Evolutionary conservation across 2,113 vertebrate genomes (phyloP).

Genomic region (Ramphastos sulfuratus): DNA sequence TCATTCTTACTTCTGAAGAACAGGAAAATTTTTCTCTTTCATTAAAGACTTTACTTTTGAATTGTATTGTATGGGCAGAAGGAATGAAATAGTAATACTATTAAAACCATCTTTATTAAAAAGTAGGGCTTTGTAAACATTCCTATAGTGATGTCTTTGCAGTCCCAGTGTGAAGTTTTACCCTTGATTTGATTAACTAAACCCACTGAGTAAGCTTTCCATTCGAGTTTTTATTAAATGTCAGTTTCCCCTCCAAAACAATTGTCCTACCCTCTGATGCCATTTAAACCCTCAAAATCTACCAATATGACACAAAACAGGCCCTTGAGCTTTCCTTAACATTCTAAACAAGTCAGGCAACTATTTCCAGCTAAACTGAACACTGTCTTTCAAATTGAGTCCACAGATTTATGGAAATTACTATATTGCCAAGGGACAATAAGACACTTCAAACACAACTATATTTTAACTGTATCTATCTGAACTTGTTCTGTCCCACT

Average conservation of each 20-base stretch:
- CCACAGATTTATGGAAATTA: background rate
- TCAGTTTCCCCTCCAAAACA: background rate
- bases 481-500: background rate
- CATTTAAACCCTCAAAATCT: background rate
- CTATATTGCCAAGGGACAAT: background rate
- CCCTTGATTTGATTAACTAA: background rate
- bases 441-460: background rate
- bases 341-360: background rate
- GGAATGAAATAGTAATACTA: background rate
- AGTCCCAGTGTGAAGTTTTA: background rate
- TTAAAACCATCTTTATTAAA: background rate
- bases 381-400: background rate
- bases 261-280: background rate
- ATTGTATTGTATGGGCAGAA: background rate
- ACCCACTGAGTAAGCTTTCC: background rate
- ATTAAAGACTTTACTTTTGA: background rate
- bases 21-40: background rate
- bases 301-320: background rate
- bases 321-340: background rate
- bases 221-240: background rate
- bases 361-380: background rate
- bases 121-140: background rate
- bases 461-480: background rate
- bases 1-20: background rate
- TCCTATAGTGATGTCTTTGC: background rate